Conservation (phyloP, 2,797 vertebrate genomes). For the Tiaroga cobitis region DNA sequence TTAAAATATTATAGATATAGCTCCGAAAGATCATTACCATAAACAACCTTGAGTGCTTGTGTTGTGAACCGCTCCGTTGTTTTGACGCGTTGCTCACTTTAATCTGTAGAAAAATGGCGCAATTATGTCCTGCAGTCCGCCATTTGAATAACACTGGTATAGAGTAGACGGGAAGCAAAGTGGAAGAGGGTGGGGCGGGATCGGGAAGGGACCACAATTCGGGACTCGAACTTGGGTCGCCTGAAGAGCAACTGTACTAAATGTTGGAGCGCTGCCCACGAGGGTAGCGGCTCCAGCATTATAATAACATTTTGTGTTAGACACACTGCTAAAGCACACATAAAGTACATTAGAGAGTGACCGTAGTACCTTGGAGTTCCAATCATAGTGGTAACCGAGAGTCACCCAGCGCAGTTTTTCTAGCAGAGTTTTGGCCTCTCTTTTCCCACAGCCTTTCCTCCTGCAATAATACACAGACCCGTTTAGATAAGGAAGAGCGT, state of each 20-base stretch:
- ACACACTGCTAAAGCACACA: neutral
- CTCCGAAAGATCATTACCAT: too few relatives aligned
- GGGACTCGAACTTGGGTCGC: neutral
- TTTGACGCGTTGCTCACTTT: too few relatives aligned
- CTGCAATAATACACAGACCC: slow-evolving; percentile 66
- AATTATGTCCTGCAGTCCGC: too few relatives aligned
- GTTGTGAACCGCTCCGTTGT: too few relatives aligned
- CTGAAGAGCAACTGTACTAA: neutral
- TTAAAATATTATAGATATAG: too few relatives aligned
- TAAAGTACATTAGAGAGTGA: neutral
- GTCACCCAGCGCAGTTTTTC: slow-evolving; percentile 97
- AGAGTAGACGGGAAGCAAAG: neutral
- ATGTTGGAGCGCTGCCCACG: neutral
- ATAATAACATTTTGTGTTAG: neutral
- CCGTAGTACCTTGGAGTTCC: slow-evolving; percentile 90
- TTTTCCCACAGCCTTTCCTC: slow-evolving; percentile 69
- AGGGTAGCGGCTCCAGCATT: neutral
- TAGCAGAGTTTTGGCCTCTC: slow-evolving; percentile 82
- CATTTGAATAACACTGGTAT: neutral
- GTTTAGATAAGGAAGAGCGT: slow-evolving; percentile 14
- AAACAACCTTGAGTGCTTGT: too few relatives aligned
- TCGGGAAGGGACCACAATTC: neutral
- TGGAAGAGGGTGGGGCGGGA: neutral
- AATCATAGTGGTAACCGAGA: slow-evolving; percentile 96
- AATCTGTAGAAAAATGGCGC: too few relatives aligned